A percentile compares a stretch with the other conserved stretches of the same genome.
phyloP scores from a whole-genome alignment of 2,797 vertebrate species.

The Ataeniobius toweri region DNA sequence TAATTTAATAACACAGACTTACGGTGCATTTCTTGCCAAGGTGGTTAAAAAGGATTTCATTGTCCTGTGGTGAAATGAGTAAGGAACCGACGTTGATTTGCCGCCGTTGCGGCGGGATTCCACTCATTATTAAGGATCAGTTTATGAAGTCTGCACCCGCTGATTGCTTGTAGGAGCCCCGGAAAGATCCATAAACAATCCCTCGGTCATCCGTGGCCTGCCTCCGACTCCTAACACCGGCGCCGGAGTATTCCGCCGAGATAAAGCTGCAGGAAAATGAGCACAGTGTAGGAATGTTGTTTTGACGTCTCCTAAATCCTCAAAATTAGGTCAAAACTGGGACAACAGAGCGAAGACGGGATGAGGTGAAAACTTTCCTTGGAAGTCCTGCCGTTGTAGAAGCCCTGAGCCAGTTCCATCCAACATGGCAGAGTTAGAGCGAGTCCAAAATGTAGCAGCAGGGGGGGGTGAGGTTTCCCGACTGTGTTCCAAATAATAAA shows the following conservation, averaged over 20 bases:
- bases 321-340: constrained; percentile 36
- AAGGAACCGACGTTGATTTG: constrained; percentile 82
- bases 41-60: constrained; percentile 87
- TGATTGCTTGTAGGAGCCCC: constrained; percentile 58
- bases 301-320: constrained; percentile 35
- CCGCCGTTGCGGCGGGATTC: constrained; percentile 83
- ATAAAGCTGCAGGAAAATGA: background rate
- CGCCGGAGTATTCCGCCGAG: constrained; percentile 36
- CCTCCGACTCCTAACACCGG: constrained; percentile 60
- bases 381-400: constrained; percentile 69
- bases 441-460: constrained; percentile 52
- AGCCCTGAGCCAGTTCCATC: constrained; percentile 77
- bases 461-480: background rate
- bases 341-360: constrained; percentile 40
- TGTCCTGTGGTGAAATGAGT: constrained; percentile 88
- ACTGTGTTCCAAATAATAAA: background rate
- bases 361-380: constrained; percentile 82
- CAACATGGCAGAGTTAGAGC: constrained; percentile 89
- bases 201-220: constrained; percentile 79
- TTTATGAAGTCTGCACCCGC: constrained; percentile 47
- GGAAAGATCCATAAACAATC: constrained; percentile 69
- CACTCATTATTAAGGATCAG: constrained; percentile 78
- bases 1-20: constrained; percentile 77
- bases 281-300: background rate
- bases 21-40: constrained; percentile 95